Evolutionary conservation across 2,888 invertebrate genomes (phyloP), one percentile per base, ranked within the genome.

Genomic region (Napeogenes inachia): DNA sequence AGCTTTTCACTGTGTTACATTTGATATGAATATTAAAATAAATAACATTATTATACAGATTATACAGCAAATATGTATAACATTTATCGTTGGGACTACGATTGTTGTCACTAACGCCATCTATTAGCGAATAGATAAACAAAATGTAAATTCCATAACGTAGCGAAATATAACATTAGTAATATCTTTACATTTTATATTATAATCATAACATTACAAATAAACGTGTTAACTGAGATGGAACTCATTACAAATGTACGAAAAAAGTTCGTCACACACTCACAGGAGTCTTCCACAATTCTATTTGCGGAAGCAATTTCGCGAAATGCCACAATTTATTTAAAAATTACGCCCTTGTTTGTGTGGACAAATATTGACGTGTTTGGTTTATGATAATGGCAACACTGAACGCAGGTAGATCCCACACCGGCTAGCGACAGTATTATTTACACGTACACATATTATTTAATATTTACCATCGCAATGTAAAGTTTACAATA

Each of bases 341-440:
- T 90, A 91, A 91, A 91, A 91, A 91, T 90, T 90, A 91, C 89
- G 78, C 86, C 89, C 89, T 88, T 90, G 90, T 89, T 90, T 90
- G 89, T 89, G 82, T 84, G 82, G 78, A 82, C 84, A 89, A 91
- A 91, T 91, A 91, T 91, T 91, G 87, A 87, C 86, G 80, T 91
- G 87, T 91, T 91, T 91, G 91, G 89, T 87, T 89, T 89, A 90
- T 87, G 89, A 90, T 91, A 91, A 90, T 91, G 84, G 89, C 86
- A 89, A 87, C 89, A 88, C 84, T 81, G 86, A 81, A 78, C 79
- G 75, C 86, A 86, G 86, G 87, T 85, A 86, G 75, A 79, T 79
- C 69, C 71, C 73, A 71, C 66, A 68, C 75, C 73, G 75, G 80
- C 87, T 84, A 88, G 85, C 85, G 84, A 87, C 87, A 82, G 76